Conservation (phyloP, 2,888 invertebrate genomes). For the Hirtodrosophila histrioides region DNA sequence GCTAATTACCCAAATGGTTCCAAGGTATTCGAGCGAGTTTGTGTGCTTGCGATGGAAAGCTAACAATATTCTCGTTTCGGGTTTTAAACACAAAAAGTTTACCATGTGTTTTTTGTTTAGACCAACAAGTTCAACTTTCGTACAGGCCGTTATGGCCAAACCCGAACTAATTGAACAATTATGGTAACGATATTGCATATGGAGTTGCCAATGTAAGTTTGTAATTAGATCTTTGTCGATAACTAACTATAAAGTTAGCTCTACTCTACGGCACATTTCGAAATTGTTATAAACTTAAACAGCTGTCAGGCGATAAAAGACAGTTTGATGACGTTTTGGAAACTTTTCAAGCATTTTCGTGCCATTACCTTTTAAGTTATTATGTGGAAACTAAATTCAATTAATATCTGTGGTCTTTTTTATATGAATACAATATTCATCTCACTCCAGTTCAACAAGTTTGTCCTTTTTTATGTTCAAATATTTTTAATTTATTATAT, state of each 20-base stretch:
- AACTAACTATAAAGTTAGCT: background rate
- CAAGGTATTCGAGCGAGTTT: constrained; percentile 51
- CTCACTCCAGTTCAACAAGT: too few relatives aligned
- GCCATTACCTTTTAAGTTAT: too few relatives aligned
- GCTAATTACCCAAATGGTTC: constrained; percentile 73
- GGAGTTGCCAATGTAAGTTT: constrained; percentile 14
- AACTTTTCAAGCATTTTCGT: background rate
- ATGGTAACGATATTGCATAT: constrained; percentile 44
- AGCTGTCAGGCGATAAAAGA: constrained; percentile 3
- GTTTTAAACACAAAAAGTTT: constrained; percentile 30
- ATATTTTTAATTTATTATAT: too few relatives aligned
- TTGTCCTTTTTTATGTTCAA: too few relatives aligned
- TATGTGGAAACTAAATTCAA: too few relatives aligned
- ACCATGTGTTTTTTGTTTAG: constrained; percentile 16
- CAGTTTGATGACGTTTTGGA: background rate
- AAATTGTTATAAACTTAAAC: background rate
- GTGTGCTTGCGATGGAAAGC: constrained; percentile 35
- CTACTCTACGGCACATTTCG: background rate
- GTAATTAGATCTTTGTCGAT: constrained; percentile 11
- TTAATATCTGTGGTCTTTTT: too few relatives aligned
- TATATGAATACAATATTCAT: too few relatives aligned
- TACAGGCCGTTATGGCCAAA: constrained; percentile 19
- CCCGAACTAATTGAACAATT: constrained; percentile 54
- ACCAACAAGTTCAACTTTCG: constrained; percentile 34
- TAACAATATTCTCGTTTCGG: constrained; percentile 28